Conservation (phyloP, 2,113 vertebrate genomes). For the Lophotis ruficrista region DNA sequence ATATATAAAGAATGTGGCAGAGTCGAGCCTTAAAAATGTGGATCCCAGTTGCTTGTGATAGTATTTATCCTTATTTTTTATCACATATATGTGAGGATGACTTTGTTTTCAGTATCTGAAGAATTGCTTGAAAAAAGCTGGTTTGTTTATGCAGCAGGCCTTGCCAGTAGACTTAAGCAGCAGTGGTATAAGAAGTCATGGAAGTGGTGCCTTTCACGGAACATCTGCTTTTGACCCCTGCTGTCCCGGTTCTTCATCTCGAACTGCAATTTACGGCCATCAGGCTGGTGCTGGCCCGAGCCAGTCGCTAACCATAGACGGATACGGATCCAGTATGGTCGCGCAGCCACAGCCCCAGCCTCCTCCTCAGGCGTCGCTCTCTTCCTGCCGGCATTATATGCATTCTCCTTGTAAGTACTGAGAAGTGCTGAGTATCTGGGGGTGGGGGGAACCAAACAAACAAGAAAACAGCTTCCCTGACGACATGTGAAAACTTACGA, state of each 20-base stretch:
- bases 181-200: constrained; percentile 86
- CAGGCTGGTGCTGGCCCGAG: constrained; percentile 87
- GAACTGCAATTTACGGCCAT: constrained; percentile 86
- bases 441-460: not conserved
- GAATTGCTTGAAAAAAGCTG: constrained; percentile 6
- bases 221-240: constrained; percentile 96
- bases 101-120: not conserved
- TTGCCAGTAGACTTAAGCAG: constrained; percentile 96
- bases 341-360: constrained; percentile 81
- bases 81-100: not conserved
- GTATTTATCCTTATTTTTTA: no score
- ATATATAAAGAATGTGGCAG: not conserved
- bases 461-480: not conserved
- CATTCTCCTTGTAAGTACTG: constrained; percentile 90
- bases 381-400: constrained; percentile 95
- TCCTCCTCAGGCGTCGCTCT: constrained; percentile 86
- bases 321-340: constrained; percentile 87
- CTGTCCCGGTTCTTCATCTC: constrained; percentile 92
- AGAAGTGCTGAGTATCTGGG: not conserved
- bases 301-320: constrained; percentile 85
- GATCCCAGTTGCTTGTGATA: no score
- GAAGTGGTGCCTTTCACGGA: constrained; percentile 86
- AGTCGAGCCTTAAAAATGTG: not conserved
- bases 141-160: constrained; percentile 83
- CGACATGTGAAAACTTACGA: fast-evolving